These are phyloP conservation scores for Anhinga anhinga DNA, from an alignment of 2,113 vertebrate species.

Conservation along the genomic window DNA sequence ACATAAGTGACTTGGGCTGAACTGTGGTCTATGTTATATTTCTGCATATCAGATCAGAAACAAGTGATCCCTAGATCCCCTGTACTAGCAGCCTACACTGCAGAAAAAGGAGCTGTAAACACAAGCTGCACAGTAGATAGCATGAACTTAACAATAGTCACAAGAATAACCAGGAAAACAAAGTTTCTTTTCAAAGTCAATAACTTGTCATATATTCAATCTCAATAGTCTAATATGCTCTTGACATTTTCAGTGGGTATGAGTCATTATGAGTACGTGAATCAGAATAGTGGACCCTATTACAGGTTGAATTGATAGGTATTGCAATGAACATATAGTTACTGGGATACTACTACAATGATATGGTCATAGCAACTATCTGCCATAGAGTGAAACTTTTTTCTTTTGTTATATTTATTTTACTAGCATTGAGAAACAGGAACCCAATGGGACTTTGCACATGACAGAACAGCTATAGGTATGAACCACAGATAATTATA, in stretches of 20 bases:
- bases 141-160: background rate
- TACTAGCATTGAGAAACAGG: background rate
- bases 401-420: background rate
- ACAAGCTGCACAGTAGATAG: background rate
- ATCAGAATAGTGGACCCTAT: background rate
- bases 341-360: background rate
- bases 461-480: background rate
- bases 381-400: background rate
- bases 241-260: background rate
- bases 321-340: background rate
- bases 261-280: background rate
- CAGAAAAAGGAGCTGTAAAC: background rate
- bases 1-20: background rate
- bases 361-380: background rate
- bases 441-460: background rate
- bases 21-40: background rate
- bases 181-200: background rate
- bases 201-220: slow-evolving; percentile 22
- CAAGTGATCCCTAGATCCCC: background rate
- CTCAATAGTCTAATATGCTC: background rate
- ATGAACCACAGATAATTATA: background rate
- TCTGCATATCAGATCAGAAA: background rate
- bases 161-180: background rate
- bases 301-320: background rate
- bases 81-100: background rate